phyloP scores from a whole-genome alignment of 2,113 vertebrate species.

The Chlamydotis undulata region DNA sequence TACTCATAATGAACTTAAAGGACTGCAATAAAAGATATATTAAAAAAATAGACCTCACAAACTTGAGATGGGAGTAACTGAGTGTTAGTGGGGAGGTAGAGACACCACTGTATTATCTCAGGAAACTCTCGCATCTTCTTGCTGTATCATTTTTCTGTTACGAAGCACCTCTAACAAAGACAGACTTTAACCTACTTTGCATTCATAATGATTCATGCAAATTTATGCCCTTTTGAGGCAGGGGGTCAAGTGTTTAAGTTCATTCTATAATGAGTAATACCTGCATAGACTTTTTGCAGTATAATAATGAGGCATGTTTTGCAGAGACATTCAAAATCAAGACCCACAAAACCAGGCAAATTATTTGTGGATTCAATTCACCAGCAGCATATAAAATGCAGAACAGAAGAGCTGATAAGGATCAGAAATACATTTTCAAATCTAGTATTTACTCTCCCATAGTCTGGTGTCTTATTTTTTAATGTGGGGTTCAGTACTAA shows the following conservation, averaged over 20 bases:
- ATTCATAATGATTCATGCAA: constrained; percentile 10
- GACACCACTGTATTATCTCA: background rate
- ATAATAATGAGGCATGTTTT: background rate
- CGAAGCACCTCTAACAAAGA: background rate
- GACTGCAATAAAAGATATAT: background rate
- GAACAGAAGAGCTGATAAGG: background rate
- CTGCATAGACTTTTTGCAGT: background rate
- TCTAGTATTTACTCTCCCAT: background rate
- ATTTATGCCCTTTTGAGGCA: constrained; percentile 10
- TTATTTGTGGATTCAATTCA: background rate
- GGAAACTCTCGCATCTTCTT: background rate
- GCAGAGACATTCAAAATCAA: background rate
- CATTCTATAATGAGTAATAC: background rate
- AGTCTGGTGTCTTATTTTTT: background rate
- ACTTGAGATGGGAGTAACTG: background rate
- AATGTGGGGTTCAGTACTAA: background rate
- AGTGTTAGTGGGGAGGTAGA: background rate
- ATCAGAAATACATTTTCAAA: background rate
- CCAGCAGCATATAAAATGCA: background rate
- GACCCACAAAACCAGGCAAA: background rate
- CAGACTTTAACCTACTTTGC: constrained; percentile 25
- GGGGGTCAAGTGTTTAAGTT: constrained; percentile 6
- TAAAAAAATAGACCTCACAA: background rate
- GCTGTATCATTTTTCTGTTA: background rate
- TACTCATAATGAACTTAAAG: background rate